Base-by-base conservation (phyloP, 2,888 invertebrate genomes). In the Drosophila affinis region DNA sequence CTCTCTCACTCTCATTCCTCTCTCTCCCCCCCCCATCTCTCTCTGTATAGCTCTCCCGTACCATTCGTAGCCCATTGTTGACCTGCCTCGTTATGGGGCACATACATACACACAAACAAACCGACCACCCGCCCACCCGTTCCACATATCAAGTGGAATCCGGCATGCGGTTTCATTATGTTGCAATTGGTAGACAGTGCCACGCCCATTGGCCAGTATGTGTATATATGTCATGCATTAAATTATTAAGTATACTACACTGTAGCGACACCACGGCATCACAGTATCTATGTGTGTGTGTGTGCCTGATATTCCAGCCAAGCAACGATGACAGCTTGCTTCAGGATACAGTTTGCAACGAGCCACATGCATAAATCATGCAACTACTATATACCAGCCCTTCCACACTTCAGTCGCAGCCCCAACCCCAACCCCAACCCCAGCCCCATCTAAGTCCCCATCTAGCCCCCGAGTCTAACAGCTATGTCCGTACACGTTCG, bases 171-270 rank as follows among this genome's bases (percentile, higher is more conserved):
- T 76, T 79, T 57, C 57, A 84, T 77, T 85, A 82, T 79, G 76
- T 72, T 82, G 85, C 82, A 87, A 77, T 88, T 88, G 80, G 80
- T 59, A 61, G 81, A 57, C 70, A 62, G 54, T 62, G 82, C 86
- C 86, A 88, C 83, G 76, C 86, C 88, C 86, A 76, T 84, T 74
- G 68, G 74, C 62, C 71, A 49, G 72, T 32, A n/a, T 5, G 49
- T 65, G 63, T 69, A 77, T 34, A 34, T 12, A 34, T 76, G 62
- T 70, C 71, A 74, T 84, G 87, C 84, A 81, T 81, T 81, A 81
- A 87, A 72, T 78, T 81, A 87, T 87, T 84, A 81, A 76, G 74
- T 69, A 71, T 59, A 67, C 69, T 56, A 58, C 73, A 58, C 70
- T 60, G 55, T 72, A 64, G 49, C 48, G 65, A 75, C 78, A 80